A percentile compares a stretch with the other conserved stretches of the same genome.
Conservation (phyloP, 2,113 vertebrate genomes). For the Semnopithecus entellus region DNA sequence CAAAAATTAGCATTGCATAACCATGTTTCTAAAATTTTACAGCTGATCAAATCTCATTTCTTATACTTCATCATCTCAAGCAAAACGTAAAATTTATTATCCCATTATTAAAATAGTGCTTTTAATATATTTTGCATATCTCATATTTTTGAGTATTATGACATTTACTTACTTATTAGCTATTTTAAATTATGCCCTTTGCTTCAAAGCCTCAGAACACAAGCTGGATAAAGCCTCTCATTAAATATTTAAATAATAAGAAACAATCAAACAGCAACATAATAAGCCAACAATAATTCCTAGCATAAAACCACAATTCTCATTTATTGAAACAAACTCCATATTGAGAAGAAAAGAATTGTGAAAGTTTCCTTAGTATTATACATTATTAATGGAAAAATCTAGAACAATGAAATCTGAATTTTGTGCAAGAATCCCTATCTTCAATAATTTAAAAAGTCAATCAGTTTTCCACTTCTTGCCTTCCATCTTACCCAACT, state of each 20-base stretch:
- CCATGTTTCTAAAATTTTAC: background rate
- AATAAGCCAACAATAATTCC: slow-evolving; percentile 61
- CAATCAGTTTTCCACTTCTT: background rate
- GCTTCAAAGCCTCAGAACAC: slow-evolving; percentile 38
- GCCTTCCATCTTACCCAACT: background rate
- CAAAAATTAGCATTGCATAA: background rate
- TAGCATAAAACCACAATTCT: slow-evolving; percentile 19
- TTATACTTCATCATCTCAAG: slow-evolving; percentile 17
- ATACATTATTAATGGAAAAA: slow-evolving; percentile 68
- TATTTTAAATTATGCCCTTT: slow-evolving; percentile 63
- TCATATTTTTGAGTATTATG: slow-evolving; percentile 14
- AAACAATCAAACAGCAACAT: slow-evolving; percentile 58
- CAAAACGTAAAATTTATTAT: slow-evolving; percentile 39
- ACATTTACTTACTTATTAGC: slow-evolving; percentile 68
- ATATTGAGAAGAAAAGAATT: slow-evolving; percentile 46
- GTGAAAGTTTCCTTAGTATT: background rate
- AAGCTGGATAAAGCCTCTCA: slow-evolving; percentile 56
- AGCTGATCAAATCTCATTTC: background rate
- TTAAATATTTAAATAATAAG: slow-evolving; percentile 74
- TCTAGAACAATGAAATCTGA: slow-evolving; percentile 48
- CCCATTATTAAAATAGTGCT: slow-evolving; percentile 34
- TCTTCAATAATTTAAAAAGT: slow-evolving; percentile 70
- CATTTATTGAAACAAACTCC: slow-evolving; percentile 13
- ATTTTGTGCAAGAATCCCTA: background rate
- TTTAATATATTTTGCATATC: slow-evolving; percentile 58